Evolutionary conservation across 2,113 vertebrate genomes (phyloP).

Genomic region (Etheostoma spectabile): DNA sequence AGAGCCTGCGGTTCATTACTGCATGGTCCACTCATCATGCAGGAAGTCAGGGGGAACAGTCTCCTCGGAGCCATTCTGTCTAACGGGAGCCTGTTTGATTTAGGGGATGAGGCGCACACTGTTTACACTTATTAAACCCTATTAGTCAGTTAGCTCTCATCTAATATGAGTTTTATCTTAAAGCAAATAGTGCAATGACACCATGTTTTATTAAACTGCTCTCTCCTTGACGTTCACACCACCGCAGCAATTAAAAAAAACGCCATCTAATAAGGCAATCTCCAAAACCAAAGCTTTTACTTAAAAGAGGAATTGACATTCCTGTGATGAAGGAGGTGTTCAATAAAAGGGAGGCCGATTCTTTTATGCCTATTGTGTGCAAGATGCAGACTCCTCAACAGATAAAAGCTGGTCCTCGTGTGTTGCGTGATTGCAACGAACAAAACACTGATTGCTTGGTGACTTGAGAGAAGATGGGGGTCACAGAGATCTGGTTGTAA

Average conservation of each 20-base stretch:
- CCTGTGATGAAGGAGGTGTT: conserved; percentile 29
- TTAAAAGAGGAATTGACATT: conserved; percentile 33
- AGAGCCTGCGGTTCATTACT: conserved; percentile 62
- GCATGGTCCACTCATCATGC: conserved; percentile 62
- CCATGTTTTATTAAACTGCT: conserved; percentile 38
- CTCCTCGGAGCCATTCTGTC: conserved; percentile 41
- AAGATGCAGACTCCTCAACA: conserved; percentile 28
- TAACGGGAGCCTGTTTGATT: conserved; percentile 47
- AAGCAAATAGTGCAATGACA: conserved; percentile 14
- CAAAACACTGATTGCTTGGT: conserved; percentile 46
- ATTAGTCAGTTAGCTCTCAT: conserved; percentile 37
- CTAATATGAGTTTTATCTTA: conserved; percentile 30
- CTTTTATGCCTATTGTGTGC: conserved; percentile 12
- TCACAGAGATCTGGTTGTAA: conserved; percentile 46
- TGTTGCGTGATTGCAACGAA: conserved; percentile 20
- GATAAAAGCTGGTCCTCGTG: conserved; percentile 17
- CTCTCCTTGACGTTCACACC: conserved; percentile 27
- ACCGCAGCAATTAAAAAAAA: not conserved
- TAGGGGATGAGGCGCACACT: conserved; percentile 19
- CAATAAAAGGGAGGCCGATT: conserved; percentile 8
- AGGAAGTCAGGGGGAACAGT: conserved; percentile 51
- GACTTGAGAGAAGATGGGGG: conserved; percentile 51
- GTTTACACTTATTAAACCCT: conserved; percentile 49
- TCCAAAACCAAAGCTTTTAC: conserved; percentile 26
- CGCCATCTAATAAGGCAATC: not conserved